Conservation (phyloP, 2,113 vertebrate genomes). For the Junco hyemalis region DNA sequence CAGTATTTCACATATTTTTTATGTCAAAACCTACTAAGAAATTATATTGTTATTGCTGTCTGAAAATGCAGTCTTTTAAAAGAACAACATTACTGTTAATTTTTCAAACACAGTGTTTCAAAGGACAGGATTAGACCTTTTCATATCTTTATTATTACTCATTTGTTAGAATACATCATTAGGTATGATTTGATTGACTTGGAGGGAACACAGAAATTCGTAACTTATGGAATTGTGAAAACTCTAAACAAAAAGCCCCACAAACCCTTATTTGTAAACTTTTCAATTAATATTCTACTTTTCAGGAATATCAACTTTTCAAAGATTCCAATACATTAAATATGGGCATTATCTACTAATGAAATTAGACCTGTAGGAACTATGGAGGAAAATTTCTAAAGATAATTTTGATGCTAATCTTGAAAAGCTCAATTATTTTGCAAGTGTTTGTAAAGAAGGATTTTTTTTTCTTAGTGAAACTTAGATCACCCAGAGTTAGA, state of each 20-base stretch:
- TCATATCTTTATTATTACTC: background rate
- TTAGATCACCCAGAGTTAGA: background rate
- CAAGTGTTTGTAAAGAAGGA: background rate
- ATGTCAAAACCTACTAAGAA: background rate
- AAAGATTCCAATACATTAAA: background rate
- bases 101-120: background rate
- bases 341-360: background rate
- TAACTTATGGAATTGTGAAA: background rate
- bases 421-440: background rate
- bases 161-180: background rate
- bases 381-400: background rate
- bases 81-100: background rate
- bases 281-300: background rate
- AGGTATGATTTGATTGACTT: background rate
- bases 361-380: background rate
- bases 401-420: background rate
- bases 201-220: background rate
- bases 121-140: background rate
- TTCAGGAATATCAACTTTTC: background rate
- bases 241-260: background rate
- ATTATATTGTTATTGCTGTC: background rate
- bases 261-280: background rate
- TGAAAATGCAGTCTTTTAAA: background rate
- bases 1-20: background rate
- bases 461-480: background rate